These are phyloP conservation scores for Drosophila formosana DNA, from an alignment of 2,888 invertebrate species.

Conservation along the genomic window DNA sequence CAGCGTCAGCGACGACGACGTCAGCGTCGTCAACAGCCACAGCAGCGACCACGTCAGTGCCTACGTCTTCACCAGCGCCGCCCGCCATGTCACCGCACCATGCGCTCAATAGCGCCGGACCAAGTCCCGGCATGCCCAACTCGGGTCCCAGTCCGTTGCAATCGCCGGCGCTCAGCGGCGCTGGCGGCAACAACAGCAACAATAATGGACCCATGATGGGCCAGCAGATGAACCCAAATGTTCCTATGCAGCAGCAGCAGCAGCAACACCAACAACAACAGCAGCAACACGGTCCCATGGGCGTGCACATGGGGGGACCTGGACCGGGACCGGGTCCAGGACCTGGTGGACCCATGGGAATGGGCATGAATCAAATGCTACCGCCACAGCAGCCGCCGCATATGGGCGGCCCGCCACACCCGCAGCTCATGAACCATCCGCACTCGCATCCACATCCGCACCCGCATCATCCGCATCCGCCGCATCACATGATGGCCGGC, in stretches of 20 bases:
- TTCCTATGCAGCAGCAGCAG: constrained; percentile 84
- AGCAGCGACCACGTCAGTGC: constrained; percentile 80
- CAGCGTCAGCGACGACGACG: constrained; percentile 60
- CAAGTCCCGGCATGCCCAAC: constrained; percentile 78
- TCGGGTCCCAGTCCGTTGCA: constrained; percentile 80
- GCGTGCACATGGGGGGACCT: constrained; percentile 81
- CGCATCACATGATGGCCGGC: constrained; percentile 82
- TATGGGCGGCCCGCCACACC: constrained; percentile 77
- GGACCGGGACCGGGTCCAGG: constrained; percentile 64
- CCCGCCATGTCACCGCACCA: constrained; percentile 86
- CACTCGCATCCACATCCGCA: constrained; percentile 73
- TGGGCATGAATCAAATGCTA: constrained; percentile 83
- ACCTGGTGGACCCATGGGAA: constrained; percentile 84
- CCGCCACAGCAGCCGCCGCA: constrained; percentile 82
- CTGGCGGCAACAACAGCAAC: constrained; percentile 55
- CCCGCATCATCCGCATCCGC: constrained; percentile 67
- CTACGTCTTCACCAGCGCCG: constrained; percentile 84
- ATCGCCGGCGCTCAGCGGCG: constrained; percentile 68
- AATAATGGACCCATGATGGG: constrained; percentile 82
- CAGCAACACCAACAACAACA: constrained; percentile 42
- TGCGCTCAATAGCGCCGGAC: constrained; percentile 73
- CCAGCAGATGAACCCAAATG: constrained; percentile 85
- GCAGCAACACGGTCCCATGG: constrained; percentile 78
- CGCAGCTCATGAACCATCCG: constrained; percentile 82
- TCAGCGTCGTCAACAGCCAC: constrained; percentile 41